A percentile compares a stretch with the other conserved stretches of the same genome.
phyloP scores from a whole-genome alignment of 2,797 vertebrate genomes.

The Pelodytes ibericus region DNA sequence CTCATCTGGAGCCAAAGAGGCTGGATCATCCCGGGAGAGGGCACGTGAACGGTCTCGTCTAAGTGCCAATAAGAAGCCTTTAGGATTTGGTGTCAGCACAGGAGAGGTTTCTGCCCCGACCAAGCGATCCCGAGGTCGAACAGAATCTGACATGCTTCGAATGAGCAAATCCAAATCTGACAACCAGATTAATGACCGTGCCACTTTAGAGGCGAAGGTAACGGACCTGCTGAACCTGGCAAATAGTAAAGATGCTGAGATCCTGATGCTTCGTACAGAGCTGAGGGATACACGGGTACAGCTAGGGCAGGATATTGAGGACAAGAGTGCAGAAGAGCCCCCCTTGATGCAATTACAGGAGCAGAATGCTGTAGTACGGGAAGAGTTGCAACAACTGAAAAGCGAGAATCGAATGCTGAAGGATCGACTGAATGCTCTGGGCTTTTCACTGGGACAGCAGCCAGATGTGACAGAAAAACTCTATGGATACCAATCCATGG shows the following conservation, averaged over 20 bases:
- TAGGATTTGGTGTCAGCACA: constrained; percentile 60
- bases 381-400: constrained; percentile 91
- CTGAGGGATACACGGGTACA: constrained; percentile 89
- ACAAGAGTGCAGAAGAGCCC: constrained; percentile 87
- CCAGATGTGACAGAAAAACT: constrained; percentile 87
- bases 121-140: constrained; percentile 84
- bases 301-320: constrained; percentile 78
- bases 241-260: constrained; percentile 93
- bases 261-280: constrained; percentile 86
- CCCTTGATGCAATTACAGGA: constrained; percentile 89
- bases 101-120: constrained; percentile 62
- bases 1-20: constrained; percentile 83
- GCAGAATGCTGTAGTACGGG: constrained; percentile 91
- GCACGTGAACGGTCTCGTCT: constrained; percentile 82
- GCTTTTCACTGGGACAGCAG: constrained; percentile 94
- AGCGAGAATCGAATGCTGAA: constrained; percentile 97
- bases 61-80: constrained; percentile 84
- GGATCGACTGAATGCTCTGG: constrained; percentile 90
- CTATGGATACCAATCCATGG: constrained; percentile 83
- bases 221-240: constrained; percentile 89
- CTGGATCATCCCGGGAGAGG: constrained; percentile 83
- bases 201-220: constrained; percentile 88
- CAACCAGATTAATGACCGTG: constrained; percentile 90
- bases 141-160: constrained; percentile 79
- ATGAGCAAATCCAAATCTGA: constrained; percentile 97